Conservation (phyloP, 2,113 vertebrate genomes). For the Gambusia affinis region DNA sequence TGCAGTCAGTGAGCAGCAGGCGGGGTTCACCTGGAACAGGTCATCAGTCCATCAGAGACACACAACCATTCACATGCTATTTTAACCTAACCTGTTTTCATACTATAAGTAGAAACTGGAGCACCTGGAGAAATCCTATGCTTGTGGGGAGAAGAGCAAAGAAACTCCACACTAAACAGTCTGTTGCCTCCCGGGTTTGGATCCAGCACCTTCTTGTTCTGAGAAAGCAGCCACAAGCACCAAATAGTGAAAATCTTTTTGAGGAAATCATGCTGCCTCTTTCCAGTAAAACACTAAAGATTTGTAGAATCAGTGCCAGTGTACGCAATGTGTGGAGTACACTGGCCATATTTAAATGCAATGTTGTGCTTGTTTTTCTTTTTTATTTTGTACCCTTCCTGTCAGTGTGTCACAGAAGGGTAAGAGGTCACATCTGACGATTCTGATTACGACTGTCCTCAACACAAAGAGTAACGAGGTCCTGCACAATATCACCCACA, state of each 20-base stretch:
- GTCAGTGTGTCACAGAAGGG: background rate
- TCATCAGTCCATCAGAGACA: too few species aligned
- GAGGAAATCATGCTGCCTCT: background rate
- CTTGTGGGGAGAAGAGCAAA: background rate
- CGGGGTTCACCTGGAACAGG: too few species aligned
- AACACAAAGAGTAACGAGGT: slow-evolving; percentile 8
- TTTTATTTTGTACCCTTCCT: background rate
- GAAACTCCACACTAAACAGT: background rate
- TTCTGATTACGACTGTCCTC: slow-evolving; percentile 15
- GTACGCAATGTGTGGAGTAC: background rate
- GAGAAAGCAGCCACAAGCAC: background rate
- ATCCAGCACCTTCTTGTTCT: background rate
- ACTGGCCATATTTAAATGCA: background rate
- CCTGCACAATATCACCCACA: slow-evolving; percentile 48
- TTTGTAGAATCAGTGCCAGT: background rate
- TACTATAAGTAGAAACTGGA: too few species aligned
- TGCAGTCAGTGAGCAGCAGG: too few species aligned
- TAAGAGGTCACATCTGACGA: slow-evolving; percentile 34
- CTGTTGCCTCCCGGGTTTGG: background rate
- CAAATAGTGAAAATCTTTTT: background rate
- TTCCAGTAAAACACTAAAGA: background rate
- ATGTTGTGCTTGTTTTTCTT: background rate
- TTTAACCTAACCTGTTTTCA: too few species aligned
- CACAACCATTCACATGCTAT: too few species aligned
- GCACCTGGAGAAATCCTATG: too few species aligned